Percentiles rank a stretch among this genome's conserved stretches.
phyloP scores from a whole-genome alignment of 2,797 vertebrate species.

The Chelidonichthys spinosus region DNA sequence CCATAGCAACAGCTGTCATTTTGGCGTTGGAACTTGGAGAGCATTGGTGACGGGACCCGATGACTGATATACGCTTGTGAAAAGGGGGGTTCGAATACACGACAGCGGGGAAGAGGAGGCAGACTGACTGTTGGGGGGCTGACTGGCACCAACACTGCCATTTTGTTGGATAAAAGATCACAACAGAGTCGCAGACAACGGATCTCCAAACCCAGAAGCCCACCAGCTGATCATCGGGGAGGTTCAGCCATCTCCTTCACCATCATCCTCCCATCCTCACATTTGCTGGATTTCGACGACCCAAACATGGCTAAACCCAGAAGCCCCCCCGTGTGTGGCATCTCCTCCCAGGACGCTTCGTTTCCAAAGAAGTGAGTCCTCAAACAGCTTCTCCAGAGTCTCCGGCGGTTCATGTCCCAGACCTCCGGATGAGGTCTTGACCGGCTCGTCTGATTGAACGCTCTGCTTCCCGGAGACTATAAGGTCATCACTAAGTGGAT shows the following conservation, averaged over 20 bases:
- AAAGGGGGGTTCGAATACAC: conserved; percentile 69
- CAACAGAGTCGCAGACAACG: conserved; percentile 62
- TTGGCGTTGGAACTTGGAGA: conserved; percentile 70
- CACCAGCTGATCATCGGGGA: conserved; percentile 54
- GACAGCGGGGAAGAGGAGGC: conserved; percentile 61
- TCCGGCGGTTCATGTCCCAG: conserved; percentile 53
- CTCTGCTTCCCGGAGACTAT: conserved; percentile 21
- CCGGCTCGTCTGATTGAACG: conserved; percentile 41
- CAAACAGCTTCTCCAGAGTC: conserved; percentile 40
- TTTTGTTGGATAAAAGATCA: conserved; percentile 66
- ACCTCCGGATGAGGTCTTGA: conserved; percentile 53
- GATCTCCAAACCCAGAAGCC: conserved; percentile 53
- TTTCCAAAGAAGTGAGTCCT: not conserved
- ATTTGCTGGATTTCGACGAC: conserved; percentile 77
- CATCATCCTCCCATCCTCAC: conserved; percentile 73
- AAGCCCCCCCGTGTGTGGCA: conserved; percentile 14
- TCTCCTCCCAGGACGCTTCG: too few species aligned
- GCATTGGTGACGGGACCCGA: conserved; percentile 68
- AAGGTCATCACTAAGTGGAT: conserved; percentile 49
- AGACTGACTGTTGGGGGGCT: conserved; percentile 53
- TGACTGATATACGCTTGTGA: conserved; percentile 74
- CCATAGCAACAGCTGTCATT: conserved; percentile 84
- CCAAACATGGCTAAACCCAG: conserved; percentile 73
- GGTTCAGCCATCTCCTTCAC: conserved; percentile 60
- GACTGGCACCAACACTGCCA: conserved; percentile 72